Percentiles rank a stretch among this genome's conserved stretches.
Conservation (phyloP, 1,140 invertebrate species). For the Panagrolaimus sp. region DNA sequence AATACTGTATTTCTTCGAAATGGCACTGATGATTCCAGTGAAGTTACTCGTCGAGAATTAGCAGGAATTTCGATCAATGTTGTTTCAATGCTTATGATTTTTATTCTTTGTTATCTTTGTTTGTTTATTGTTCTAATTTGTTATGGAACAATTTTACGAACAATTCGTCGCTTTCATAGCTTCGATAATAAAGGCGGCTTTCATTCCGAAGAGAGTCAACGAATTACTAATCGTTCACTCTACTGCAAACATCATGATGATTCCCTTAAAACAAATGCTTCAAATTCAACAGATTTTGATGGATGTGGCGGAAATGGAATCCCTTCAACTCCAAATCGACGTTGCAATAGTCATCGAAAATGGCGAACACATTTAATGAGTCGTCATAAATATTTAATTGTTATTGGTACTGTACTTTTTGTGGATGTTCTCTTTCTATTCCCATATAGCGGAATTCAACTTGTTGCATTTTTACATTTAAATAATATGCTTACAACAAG, state of each 20-base stretch:
- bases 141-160: conserved; percentile 52
- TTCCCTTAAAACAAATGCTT: background rate
- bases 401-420: conserved; percentile 56
- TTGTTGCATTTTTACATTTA: conserved; percentile 54
- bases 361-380: conserved; percentile 53
- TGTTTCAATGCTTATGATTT: conserved; percentile 46
- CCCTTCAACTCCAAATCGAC: conserved; percentile 4
- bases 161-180: conserved; percentile 54
- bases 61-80: conserved; percentile 42
- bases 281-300: background rate
- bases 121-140: conserved; percentile 46
- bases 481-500: conserved; percentile 52
- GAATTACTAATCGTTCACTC: conserved; percentile 19
- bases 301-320: conserved; percentile 2
- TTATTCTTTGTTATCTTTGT: conserved; percentile 51
- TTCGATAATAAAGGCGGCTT: conserved; percentile 37
- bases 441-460: conserved; percentile 56
- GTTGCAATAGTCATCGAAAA: conserved; percentile 15
- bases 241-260: conserved; percentile 17
- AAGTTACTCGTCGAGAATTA: conserved; percentile 36
- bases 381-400: conserved; percentile 57
- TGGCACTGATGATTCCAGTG: background rate
- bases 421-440: conserved; percentile 57
- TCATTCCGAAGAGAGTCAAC: conserved; percentile 43
- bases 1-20: background rate